Evolutionary conservation across 2,888 invertebrate species (phyloP), one percentile per base, ranked within the genome.

Genomic region (Oscheius sp.): DNA sequence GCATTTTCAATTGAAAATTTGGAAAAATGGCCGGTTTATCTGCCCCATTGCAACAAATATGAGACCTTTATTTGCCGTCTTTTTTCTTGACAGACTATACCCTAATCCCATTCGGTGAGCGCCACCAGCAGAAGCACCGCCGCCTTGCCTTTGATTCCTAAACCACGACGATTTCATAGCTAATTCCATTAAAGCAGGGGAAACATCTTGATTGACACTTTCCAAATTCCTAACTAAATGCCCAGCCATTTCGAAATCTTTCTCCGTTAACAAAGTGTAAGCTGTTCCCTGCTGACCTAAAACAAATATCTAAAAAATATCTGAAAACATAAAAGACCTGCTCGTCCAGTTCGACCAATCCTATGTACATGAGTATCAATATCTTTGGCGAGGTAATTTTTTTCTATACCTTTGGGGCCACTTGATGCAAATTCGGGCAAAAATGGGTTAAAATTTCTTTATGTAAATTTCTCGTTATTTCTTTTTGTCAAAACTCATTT

Each of bases 201-300:
- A 76, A 6, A 80, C 81, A 78, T 93, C 92, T 90, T 98, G 98
- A 89, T 94, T 94, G 9, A 94, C 96, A 0, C 94, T 95, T 90
- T 99, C 99, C 69, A 92, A 85, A 86, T 92, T 91, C 35, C 91
- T 82, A 2, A 99, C 95, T 83, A 99, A 92, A 89, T 97, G 97
- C 0, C 96, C 97, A 0, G 95, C 96, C 90, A 99, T 97, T 89
- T 99, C 99, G 88, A 93, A 93, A 90, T 99, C 99, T 88, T 93
- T 93, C 63, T 93, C 93, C 0, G 94, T 93, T 0, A 95, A 92
- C 35, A 96, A 90, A 0, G 94, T 94, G 87, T 92, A 93, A 0
- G 94, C 94, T 0, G 91, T 92, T 56, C 94, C 94, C 86, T 93
- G 93, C 84, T 92, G 92, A 84, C 93, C 92, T 85, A 61, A 53